Base-by-base conservation (phyloP, 2,888 invertebrate genomes). In the Oconnorella tubifera region DNA sequence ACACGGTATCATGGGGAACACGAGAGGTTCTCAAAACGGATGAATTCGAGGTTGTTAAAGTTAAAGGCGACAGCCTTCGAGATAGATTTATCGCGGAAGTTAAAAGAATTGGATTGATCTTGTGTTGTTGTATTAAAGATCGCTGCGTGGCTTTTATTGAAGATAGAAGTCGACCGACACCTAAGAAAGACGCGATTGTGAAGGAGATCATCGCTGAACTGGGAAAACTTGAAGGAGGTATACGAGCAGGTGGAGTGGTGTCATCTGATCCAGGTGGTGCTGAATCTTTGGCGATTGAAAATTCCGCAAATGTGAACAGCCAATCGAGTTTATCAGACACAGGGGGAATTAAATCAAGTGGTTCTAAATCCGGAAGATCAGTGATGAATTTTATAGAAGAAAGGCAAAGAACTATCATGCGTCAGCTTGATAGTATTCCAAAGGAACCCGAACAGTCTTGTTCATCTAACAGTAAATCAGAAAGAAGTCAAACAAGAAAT, bases 1-100 rank as follows among this genome's bases (percentile, higher is more conserved):
- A 80, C 71, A 73, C 75, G 48, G 77, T 80, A 6, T 77, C 77
- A 0, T 80, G 80, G 80, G 80, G 80, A 53, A 80, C 80, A 1
- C 63, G 80, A 57, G 80, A 80, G 67, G 77, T 74, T 28, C 75
- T 74, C 33, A 75, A 76, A 61, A 40, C 71, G 14, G 73, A 74
- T 51, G 74, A 75, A 48, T 61, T 75, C 10, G 73, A 74, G 29
- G 70, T 70, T n/a, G 56, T 73, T n/a, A 66, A 64, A 59, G 31
- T 25, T 2, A 65, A 60, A 28, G 65, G 65, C 48, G 53, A 56
- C 56, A 33, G 32, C 10, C 53, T 48, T 55, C 49, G 66, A 28
- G 56, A 56, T 23, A 29, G 57, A 48, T 63, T 57, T 14, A n/a
- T 66, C 19, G 55, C 56, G 4, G 70, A 70, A 50, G 40, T 67